Evolutionary conservation across 2,113 vertebrate genomes (phyloP).

Genomic region (Peromyscus californicus): DNA sequence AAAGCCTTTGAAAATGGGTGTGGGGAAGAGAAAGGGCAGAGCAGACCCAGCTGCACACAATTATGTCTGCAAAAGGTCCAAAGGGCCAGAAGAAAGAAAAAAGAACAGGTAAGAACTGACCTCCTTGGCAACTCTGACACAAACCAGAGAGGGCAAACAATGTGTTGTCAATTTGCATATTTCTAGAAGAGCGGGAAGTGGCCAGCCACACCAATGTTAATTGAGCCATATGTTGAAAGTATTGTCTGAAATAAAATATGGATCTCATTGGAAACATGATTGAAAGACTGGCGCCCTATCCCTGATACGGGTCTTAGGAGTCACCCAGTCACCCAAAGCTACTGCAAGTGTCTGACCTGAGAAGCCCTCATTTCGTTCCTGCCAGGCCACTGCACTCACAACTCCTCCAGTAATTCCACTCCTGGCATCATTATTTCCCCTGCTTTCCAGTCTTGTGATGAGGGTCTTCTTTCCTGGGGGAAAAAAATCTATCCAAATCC

Average conservation of each 20-base stretch:
- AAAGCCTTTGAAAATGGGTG: slow-evolving; percentile 78
- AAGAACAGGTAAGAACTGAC: slow-evolving; percentile 74
- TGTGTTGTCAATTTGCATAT: slow-evolving; percentile 72
- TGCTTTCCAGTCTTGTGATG: neutral
- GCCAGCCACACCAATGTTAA: neutral
- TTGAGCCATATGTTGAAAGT: neutral
- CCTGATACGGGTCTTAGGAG: neutral
- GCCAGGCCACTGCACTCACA: no score
- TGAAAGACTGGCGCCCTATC: accelerated
- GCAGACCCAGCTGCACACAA: slow-evolving; percentile 77
- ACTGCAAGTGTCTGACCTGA: neutral
- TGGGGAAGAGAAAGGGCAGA: slow-evolving; percentile 61
- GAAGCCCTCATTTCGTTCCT: accelerated
- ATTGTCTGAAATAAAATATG: neutral
- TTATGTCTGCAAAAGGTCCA: slow-evolving; percentile 72
- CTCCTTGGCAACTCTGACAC: slow-evolving; percentile 72
- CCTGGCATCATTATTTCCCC: neutral
- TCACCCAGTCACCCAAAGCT: neutral
- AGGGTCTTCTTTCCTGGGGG: neutral
- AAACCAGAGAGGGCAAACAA: slow-evolving; percentile 68
- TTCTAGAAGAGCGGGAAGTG: neutral
- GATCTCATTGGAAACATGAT: neutral
- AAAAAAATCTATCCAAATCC: neutral
- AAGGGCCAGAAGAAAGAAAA: slow-evolving; percentile 54
- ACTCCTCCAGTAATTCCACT: neutral